Base-by-base conservation (phyloP, 2,888 invertebrate genomes). In the Xestoiulus laeticollis region DNA sequence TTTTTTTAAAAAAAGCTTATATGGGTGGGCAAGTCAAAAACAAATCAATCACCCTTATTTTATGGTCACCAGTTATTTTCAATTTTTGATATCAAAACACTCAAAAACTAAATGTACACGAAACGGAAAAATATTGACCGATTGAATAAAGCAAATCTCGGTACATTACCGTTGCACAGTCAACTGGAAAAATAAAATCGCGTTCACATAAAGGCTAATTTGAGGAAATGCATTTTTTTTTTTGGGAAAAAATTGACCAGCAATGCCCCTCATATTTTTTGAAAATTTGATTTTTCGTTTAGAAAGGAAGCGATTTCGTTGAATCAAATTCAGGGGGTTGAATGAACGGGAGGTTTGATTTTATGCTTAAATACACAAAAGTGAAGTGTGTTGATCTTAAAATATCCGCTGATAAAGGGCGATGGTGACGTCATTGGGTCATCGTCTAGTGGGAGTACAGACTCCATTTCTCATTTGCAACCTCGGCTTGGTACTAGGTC, bases 301-400 rank as follows among this genome's bases (percentile, higher is more conserved):
- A n/a, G 59, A 38, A 38, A 38, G 38, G 33, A 38, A 38, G 6
- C 33, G 16, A 48, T 48, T 48, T 5, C 14, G 19, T 19, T 22
- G 59, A 68, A 68, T 22, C 59, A 68, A 68, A 68, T 68, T 8
- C 59, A 68, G 59, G 59, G 59, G 59, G 59, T 68, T 68, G 59
- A 68, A 68, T 22, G 59, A 68, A 68, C 59, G 59, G 22, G 6
- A n/a, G 22, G 59, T 22, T 22, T 68, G 59, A 68, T 68, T 68
- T 68, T 68, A n/a, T 68, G 59, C 22, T 22, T 68, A 68, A 68
- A 68, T 68, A 68, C 59, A 68, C 59, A 68, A 68, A 68, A 68
- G 10, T 68, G 59, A 68, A 68, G 59, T 68, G 59, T 68, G 59
- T 68, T 68, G 59, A 68, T 68, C 59, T 22, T 68, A 68, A 68